Base-by-base conservation (phyloP, 2,113 vertebrate species). In the Dendropsophus ebraccatus region DNA sequence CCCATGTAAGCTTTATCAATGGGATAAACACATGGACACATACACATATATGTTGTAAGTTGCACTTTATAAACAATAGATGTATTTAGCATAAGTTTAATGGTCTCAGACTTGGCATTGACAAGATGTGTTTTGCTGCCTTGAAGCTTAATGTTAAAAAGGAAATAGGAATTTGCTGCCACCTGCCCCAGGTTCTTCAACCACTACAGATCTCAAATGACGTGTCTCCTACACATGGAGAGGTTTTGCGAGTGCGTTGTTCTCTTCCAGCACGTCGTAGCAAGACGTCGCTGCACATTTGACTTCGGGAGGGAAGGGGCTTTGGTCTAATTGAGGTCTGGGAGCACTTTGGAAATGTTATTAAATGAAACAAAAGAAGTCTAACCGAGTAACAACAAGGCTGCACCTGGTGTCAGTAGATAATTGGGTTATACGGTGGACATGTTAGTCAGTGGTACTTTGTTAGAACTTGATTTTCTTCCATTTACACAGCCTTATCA, bases 351-450 rank as follows among this genome's bases (percentile, higher is more conserved):
- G 92, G 94, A 96, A 92, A 95, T 94, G 92, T 88, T 88, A 95
- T 96, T 96, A 96, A 91, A 90, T 91, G 96, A 96, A 97, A 98
- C 90, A 93, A 92, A 96, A 98, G 96, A 96, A 88, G 90, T 91
- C 92, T 93, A 94, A 94, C 89, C 87, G 89, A 90, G 91, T 91
- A 92, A 89, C 92, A 95, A 92, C 93, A 94, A 94, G 95, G 92
- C 94, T 89, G 91, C 78, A 94, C 94, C 96, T 95, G 95, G 92
- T 95, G 94, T 95, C 94, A 90, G 93, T 70, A 70, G 94, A 93
- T 97, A 96, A 97, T 96, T 95, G 95, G 91, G 91, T 94, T 93
- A 92, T 92, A 84, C 13, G 74, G 91, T 87, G 90, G 90, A 91
- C 75, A 86, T 92, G 95, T 94, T 90, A 92, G 92, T 93, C 92